Evolutionary conservation across 1,140 invertebrate genomes (phyloP).

Genomic region (Drosophila nasuta): DNA sequence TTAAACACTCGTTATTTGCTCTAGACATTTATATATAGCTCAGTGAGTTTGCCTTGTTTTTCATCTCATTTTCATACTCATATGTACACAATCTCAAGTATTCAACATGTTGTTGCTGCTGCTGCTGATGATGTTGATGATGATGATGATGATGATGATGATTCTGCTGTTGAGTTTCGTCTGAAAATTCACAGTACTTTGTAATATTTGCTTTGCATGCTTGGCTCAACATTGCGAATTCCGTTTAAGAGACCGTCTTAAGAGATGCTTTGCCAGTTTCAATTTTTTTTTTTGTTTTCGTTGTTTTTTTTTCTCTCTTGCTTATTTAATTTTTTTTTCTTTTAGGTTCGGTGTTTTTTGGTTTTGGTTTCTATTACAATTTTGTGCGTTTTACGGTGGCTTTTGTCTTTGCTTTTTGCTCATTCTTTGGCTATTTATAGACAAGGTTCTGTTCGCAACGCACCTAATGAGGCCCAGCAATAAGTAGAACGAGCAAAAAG

Average conservation of each 20-base stretch:
- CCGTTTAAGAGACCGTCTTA: constrained; percentile 34
- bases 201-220: constrained; percentile 52
- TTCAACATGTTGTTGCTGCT: constrained; percentile 9
- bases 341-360: constrained; percentile 1
- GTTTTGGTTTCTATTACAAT: constrained; percentile 3
- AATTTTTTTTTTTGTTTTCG: background rate
- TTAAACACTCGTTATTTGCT: constrained; percentile 23
- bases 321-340: background rate
- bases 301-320: background rate
- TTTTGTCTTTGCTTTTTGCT: constrained; percentile 3
- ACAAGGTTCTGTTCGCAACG: constrained; percentile 14
- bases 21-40: constrained; percentile 41
- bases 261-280: constrained; percentile 8
- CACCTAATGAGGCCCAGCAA: constrained; percentile 39
- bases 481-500: constrained; percentile 20
- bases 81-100: constrained; percentile 17
- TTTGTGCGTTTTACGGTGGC: background rate
- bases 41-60: constrained; percentile 31
- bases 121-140: background rate
- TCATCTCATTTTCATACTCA: constrained; percentile 29
- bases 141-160: background rate
- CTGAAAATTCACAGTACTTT: constrained; percentile 47
- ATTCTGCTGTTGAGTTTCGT: constrained; percentile 11
- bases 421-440: constrained; percentile 13
- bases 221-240: constrained; percentile 51